These are phyloP conservation scores for Micrasema minimum DNA, from an alignment of 1,140 invertebrate genomes.

Conservation along the genomic window DNA sequence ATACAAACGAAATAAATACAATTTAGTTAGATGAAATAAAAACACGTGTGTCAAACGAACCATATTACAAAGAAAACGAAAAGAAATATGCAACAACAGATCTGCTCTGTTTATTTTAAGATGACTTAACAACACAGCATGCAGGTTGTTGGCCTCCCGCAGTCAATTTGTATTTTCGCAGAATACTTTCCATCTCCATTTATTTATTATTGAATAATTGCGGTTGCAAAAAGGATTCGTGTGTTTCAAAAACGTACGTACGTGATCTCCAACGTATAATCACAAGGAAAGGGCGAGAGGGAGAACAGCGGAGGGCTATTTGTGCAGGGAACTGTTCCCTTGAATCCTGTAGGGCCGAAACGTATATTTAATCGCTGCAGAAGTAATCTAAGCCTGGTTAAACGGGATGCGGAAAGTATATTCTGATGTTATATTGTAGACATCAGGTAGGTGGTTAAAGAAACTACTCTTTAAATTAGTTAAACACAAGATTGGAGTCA, in stretches of 20 bases:
- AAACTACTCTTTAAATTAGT: too few species aligned
- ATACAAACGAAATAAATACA: too few species aligned
- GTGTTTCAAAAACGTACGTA: slow-evolving; percentile 25
- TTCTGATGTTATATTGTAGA: too few species aligned
- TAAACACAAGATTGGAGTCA: too few species aligned
- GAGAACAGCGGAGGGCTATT: background rate
- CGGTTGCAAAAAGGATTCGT: slow-evolving; percentile 15
- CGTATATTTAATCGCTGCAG: too few species aligned
- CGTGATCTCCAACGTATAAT: slow-evolving; percentile 22
- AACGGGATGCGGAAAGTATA: too few species aligned
- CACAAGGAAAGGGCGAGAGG: slow-evolving; percentile 3
- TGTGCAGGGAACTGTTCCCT: background rate
- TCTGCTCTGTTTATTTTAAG: slow-evolving; percentile 27
- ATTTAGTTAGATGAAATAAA: background rate
- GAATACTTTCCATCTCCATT: slow-evolving; percentile 27
- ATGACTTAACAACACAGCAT: slow-evolving; percentile 2
- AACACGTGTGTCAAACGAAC: slow-evolving; percentile 22
- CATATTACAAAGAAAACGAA: slow-evolving; percentile 15
- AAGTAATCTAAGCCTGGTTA: too few species aligned
- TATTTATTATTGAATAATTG: slow-evolving; percentile 27
- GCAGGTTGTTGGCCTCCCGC: background rate
- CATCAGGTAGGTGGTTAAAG: too few species aligned
- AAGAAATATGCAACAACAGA: background rate
- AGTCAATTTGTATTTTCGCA: slow-evolving; percentile 18
- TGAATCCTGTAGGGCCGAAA: too few species aligned